Conservation (phyloP, 2,113 vertebrate genomes). For the Silurus meridionalis region DNA sequence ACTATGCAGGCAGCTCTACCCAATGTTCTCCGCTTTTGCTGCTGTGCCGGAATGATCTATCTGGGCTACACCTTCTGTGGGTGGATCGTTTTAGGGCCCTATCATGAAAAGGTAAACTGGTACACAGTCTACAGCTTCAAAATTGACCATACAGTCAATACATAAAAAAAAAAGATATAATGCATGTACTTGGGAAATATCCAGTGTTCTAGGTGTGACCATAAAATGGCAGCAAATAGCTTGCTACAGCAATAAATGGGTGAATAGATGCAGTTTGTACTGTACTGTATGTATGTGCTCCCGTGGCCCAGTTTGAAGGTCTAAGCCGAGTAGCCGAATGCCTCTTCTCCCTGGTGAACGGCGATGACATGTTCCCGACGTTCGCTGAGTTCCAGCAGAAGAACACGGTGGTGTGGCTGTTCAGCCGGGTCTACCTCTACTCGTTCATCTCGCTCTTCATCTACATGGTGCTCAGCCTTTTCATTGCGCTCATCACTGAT, state of each 20-base stretch:
- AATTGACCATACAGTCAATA: neutral
- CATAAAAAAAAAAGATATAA: neutral
- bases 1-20: slow-evolving; percentile 93
- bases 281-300: slow-evolving; percentile 16
- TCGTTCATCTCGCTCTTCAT: slow-evolving; percentile 97
- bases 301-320: slow-evolving; percentile 83
- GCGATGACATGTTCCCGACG: slow-evolving; percentile 98
- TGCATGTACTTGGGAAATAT: neutral
- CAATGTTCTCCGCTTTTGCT: slow-evolving; percentile 93
- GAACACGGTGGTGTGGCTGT: slow-evolving; percentile 89
- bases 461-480: slow-evolving; percentile 98
- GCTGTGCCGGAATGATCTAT: slow-evolving; percentile 97
- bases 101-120: slow-evolving; percentile 88
- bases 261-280: neutral
- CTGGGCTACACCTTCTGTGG: slow-evolving; percentile 97
- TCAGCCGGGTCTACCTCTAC: slow-evolving; percentile 91
- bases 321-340: slow-evolving; percentile 92
- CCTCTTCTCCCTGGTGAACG: slow-evolving; percentile 93
- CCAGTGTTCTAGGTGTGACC: slow-evolving; percentile 22
- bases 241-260: neutral
- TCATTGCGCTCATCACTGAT: slow-evolving; percentile 96
- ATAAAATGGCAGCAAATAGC: slow-evolving; percentile 58
- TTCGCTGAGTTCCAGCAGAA: slow-evolving; percentile 92
- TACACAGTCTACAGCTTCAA: neutral
- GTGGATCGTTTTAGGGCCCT: slow-evolving; percentile 94